Base-by-base conservation (phyloP, 2,888 invertebrate genomes). In the Blera fallax region DNA sequence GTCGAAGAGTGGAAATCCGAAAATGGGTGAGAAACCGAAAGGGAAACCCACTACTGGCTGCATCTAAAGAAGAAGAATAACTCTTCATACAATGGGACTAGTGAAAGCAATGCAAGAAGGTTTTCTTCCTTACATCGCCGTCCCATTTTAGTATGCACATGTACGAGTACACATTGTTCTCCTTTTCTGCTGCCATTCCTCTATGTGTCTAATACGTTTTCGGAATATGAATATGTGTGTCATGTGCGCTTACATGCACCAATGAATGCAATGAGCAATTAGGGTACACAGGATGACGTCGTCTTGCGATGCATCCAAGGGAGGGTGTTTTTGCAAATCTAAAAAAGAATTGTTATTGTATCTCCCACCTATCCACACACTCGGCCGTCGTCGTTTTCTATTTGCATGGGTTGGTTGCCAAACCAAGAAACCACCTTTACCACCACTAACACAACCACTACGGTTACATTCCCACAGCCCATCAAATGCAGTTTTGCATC, bases 241-340 rank as follows among this genome's bases (percentile, higher is more conserved):
- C 85, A 81, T 85, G 74, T 81, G 70, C 80, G 81, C 81, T 81
- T 85, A 85, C 81, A 85, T 85, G 85, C 85, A 85, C 85, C 85
- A 72, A 85, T 85, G 81, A 85, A 85, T 85, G 81, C 81, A 81
- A 81, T 85, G 81, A 85, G 85, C 85, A 85, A 85, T 85, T 85
- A 85, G 81, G 85, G 67, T 85, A 62, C 72, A 81, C 77, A 60
- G 85, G 54, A 77, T 81, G 81, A 81, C 85, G 81, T 74, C 69
- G 70, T 72, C 80, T 80, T 85, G 60, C 64, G 52, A 70, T 69
- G 74, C 73, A 83, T 45, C 72, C 60, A 60, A 54, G 69, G 14
- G 48, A 37, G 43, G 67, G 69, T 64, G 76, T 54, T 81, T 48
- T 74, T 67, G 18, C 32, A 83, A 83, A 73, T 73, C 69, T 43